A percentile compares a stretch with the other conserved stretches of the same genome.
Conservation (phyloP, 2,113 vertebrate genomes). For the Atherinomorus stipes region DNA sequence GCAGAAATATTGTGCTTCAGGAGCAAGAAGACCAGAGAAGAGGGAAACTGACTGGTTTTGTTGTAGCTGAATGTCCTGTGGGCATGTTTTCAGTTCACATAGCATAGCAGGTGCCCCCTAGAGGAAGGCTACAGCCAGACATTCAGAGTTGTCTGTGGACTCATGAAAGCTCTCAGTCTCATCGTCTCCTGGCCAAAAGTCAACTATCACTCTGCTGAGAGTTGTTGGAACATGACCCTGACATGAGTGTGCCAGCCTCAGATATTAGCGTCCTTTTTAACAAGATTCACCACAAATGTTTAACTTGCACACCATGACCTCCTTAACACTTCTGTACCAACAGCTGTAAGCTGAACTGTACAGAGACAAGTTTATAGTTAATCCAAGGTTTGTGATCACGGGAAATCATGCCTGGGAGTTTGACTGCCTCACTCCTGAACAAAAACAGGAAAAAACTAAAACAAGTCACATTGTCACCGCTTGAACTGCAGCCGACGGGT, state of each 20-base stretch:
- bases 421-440: constrained; percentile 10
- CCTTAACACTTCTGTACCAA: constrained; percentile 13
- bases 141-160: background rate
- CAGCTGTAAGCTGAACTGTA: constrained; percentile 4
- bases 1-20: too few species aligned
- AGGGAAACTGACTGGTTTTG: too few species aligned
- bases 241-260: constrained; percentile 39
- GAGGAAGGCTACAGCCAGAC: too few species aligned
- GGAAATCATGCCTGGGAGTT: background rate
- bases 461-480: background rate
- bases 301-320: constrained; percentile 43
- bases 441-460: background rate
- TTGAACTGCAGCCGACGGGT: constrained; percentile 10
- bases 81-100: too few species aligned
- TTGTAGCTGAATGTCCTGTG: background rate
- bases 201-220: constrained; percentile 42
- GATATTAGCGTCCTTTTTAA: constrained; percentile 13
- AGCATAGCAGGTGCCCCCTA: too few species aligned
- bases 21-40: too few species aligned
- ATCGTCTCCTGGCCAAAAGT: constrained; percentile 5
- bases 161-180: constrained; percentile 4
- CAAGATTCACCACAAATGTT: constrained; percentile 47
- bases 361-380: background rate
- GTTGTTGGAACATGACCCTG: constrained; percentile 44
- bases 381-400: constrained; percentile 6